Evolutionary conservation across 2,888 invertebrate genomes (phyloP), one percentile per base, ranked within the genome.

Genomic region (Andricus quercusramuli): DNA sequence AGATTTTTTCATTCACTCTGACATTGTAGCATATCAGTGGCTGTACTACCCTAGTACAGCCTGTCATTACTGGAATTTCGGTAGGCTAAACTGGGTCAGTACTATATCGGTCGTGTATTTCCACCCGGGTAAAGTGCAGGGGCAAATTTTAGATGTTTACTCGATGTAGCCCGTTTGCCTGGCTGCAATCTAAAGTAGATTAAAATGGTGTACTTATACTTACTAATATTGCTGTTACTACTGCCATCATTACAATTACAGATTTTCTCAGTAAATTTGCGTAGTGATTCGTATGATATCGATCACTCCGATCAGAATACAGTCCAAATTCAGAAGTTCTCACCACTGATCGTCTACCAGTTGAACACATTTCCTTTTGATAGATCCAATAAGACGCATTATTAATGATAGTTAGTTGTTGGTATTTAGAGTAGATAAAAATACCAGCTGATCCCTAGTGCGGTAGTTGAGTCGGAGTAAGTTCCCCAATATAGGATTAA

Each of bases 291-390:
- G 86, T 89, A 80, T 84, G 88, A 81, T 91, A 91, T 76, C 86
- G 88, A 84, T 91, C 91, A 64, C 85, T 86, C 47, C 91, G 90
- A 88, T 93, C 92, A 37, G 91, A 91, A 79, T 93, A 93, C 47
- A 93, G 88, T 79, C 92, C 92, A 83, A 93, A 90, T 84, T 93
- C 92, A 44, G 92, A 93, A 62, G 91, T 91, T 84, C 91, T 93
- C 80, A 91, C 91, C 65, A 90, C 91, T 37, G 91, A 91, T 87
- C 92, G 90, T 83, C 92, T 83, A 78, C 77, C 80, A 15, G 77
- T 79, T 15, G 83, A 82, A 78, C 82, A 83, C 85, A 85, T 85
- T 83, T 67, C 78, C n/a, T 47, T 66, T 22, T 20, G 8, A 17
- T 0, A 20, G 64, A 62, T 56, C 32, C 17, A 6, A 59, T 62